Conservation (phyloP, 2,888 invertebrate species). For the Orthosia gracilis region DNA sequence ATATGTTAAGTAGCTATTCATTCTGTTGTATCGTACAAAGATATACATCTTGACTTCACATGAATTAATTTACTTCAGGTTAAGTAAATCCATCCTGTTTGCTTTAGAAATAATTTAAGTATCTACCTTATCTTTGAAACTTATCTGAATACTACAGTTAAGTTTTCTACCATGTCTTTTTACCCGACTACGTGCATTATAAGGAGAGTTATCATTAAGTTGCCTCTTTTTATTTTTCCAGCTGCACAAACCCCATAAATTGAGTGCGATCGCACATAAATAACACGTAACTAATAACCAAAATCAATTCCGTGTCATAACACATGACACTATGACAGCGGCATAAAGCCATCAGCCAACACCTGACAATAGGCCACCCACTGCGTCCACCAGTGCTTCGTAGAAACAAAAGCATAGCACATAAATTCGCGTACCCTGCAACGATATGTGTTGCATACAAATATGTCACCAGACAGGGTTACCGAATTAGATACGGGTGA, state of each 20-base stretch:
- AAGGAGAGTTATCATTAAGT: too few species aligned
- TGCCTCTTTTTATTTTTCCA: not conserved
- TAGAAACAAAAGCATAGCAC: constrained; percentile 80
- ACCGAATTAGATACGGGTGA: constrained; percentile 51
- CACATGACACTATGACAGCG: constrained; percentile 37
- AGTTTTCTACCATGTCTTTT: not conserved
- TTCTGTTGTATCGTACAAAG: constrained; percentile 26
- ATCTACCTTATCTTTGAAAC: not conserved
- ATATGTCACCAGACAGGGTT: constrained; percentile 69
- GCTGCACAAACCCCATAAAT: constrained; percentile 30
- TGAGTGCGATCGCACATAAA: not conserved
- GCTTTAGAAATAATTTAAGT: not conserved
- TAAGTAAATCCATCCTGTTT: constrained; percentile 47
- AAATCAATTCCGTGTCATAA: constrained; percentile 54
- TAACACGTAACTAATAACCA: constrained; percentile 29
- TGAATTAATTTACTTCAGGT: constrained; percentile 25
- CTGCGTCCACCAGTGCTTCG: constrained; percentile 74
- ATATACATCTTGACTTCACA: constrained; percentile 51
- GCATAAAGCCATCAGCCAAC: constrained; percentile 66
- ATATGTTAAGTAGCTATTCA: constrained; percentile 57
- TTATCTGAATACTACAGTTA: not conserved
- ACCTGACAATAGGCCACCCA: constrained; percentile 82
- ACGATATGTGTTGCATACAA: constrained; percentile 77
- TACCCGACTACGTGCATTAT: too few species aligned
- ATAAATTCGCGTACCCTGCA: constrained; percentile 77